phyloP scores from a whole-genome alignment of 2,888 invertebrate species.

The Apocheima hispidaria region DNA sequence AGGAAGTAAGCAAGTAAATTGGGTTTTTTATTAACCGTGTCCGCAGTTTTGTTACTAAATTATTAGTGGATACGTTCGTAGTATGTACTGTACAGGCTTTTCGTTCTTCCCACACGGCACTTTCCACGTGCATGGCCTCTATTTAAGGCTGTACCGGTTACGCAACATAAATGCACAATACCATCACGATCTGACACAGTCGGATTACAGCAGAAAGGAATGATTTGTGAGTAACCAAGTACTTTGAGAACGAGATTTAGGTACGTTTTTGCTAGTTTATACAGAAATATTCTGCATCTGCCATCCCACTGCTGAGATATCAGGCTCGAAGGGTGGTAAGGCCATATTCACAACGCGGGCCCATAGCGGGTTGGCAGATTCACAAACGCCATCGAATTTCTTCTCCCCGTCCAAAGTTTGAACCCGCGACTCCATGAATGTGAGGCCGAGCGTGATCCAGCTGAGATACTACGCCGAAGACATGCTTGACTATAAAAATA shows the following conservation, averaged over 20 bases:
- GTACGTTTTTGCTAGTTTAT: not conserved
- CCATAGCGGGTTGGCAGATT: no score
- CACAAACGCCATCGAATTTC: no score
- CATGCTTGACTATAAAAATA: no score
- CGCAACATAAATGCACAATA: conserved; percentile 29
- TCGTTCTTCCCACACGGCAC: conserved; percentile 23
- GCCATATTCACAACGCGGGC: no score
- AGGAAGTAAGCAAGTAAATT: not conserved
- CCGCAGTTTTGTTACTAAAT: conserved; percentile 4
- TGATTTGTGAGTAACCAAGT: not conserved
- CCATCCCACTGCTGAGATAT: no score
- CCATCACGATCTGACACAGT: conserved; percentile 16
- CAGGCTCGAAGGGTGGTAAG: no score
- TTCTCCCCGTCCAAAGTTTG: no score
- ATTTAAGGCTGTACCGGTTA: conserved; percentile 30
- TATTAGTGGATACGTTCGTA: not conserved
- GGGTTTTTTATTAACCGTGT: not conserved
- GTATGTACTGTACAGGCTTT: conserved; percentile 2
- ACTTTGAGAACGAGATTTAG: no score
- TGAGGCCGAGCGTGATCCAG: no score
- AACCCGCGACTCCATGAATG: no score
- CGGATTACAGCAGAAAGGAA: conserved; percentile 11
- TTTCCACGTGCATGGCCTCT: conserved; percentile 33
- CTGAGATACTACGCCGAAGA: no score
- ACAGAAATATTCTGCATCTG: no score